Evolutionary conservation across 1,140 invertebrate species (phyloP), one percentile per base, ranked within the genome.

Genomic region (Carcinoscorpius rotundicauda): DNA sequence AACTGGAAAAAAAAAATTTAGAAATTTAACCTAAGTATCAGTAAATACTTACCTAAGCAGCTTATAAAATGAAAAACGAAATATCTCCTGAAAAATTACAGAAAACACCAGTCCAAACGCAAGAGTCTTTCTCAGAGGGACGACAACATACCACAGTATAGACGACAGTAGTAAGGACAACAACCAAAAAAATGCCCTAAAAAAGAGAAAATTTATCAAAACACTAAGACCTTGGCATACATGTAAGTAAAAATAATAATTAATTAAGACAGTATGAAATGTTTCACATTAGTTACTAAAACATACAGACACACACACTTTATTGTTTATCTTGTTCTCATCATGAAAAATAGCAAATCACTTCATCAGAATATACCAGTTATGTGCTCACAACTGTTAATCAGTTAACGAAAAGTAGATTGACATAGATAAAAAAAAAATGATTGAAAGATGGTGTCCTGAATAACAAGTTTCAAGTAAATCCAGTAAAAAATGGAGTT

Each of bases 141-240:
- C 80, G 0, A 94, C 84, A 10, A 84, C 84, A 74, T 86, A 92
- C 93, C 93, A 98, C 48, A 95, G 72, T 63, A 93, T 73, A 0
- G 95, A 95, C 1, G 94, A 96, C 4, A 94, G 67, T 51, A 97
- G 74, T 67, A 98, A 80, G 3, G 93, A 89, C 61, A 97, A 78
- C 48, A 98, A 79, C 95, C 95, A 98, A 74, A 94, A 95, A 78
- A 98, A 98, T 58, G 91, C 88, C 77, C 94, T 95, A 74, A 64
- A 78, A 76, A 63, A 68, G 70, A 69, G 60, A 63, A 71, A 65
- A 63, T 11, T 51, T 11, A 9, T 10, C 3, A 49, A 64, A 51
- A 49, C 4, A 29, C 29, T 29, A 29, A 29, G 29, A 29, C 29
- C 29, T 29, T 29, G 29, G 3, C 6, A 51, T 29, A 59, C 29